These are phyloP conservation scores for Procavia capensis DNA, from an alignment of 2,113 vertebrate species.

Conservation along the genomic window DNA sequence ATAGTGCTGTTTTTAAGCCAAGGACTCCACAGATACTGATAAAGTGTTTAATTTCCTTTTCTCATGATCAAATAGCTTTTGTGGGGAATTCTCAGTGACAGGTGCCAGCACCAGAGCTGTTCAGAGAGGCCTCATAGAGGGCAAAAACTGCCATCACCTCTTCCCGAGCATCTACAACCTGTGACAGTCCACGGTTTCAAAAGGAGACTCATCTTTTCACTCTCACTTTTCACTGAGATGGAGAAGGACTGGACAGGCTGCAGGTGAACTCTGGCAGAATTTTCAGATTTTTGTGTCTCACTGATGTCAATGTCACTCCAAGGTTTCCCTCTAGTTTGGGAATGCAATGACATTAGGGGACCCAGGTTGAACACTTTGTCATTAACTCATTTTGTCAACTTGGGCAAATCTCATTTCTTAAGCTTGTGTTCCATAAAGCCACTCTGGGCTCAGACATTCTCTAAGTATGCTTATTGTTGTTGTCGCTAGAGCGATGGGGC, in stretches of 20 bases:
- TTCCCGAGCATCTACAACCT: neutral
- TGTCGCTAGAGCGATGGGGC: neutral
- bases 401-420: neutral
- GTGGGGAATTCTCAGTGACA: slow-evolving; percentile 51
- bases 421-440: neutral
- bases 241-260: neutral
- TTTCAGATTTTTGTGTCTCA: neutral
- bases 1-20: slow-evolving; percentile 39
- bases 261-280: neutral
- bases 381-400: neutral
- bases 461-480: neutral
- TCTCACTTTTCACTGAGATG: neutral
- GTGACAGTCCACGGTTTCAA: neutral
- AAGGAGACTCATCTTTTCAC: neutral
- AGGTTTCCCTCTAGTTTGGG: slow-evolving; percentile 37
- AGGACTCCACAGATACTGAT: slow-evolving; percentile 50
- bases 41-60: slow-evolving; percentile 61
- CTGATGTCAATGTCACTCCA: neutral
- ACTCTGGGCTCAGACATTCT: neutral
- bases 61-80: slow-evolving; percentile 53
- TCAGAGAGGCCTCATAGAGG: neutral
- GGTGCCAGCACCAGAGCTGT: neutral
- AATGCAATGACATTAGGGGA: neutral
- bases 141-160: neutral
- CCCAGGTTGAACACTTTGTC: neutral